phyloP scores from a whole-genome alignment of 2,797 vertebrate genomes.

The Sebastes trivittatus region DNA sequence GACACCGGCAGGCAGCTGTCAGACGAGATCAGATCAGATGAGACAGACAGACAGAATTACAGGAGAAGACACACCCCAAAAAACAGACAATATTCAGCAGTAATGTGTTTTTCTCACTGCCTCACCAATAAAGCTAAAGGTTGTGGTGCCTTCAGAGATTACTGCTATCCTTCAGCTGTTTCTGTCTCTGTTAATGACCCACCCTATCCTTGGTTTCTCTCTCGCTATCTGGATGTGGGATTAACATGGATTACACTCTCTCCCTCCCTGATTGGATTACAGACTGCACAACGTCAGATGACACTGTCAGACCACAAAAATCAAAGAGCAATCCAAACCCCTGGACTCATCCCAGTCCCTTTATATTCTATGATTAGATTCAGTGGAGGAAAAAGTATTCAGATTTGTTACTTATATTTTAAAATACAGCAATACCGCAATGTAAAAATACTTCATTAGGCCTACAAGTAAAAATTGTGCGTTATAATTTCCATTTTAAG shows the following conservation, averaged over 20 bases:
- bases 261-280: slow-evolving; percentile 82
- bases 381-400: not conserved
- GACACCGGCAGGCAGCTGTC: slow-evolving; percentile 76
- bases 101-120: not conserved
- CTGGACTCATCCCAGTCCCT: not conserved
- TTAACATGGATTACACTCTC: slow-evolving; percentile 81
- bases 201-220: slow-evolving; percentile 44
- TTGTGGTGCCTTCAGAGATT: slow-evolving; percentile 42
- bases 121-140: slow-evolving; percentile 27
- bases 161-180: slow-evolving; percentile 51
- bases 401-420: not conserved
- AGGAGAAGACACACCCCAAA: slow-evolving; percentile 23
- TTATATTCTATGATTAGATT: not conserved
- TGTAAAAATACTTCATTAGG: not conserved
- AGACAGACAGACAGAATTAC: slow-evolving; percentile 68
- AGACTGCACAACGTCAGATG: slow-evolving; percentile 66
- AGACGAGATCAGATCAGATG: slow-evolving; percentile 69
- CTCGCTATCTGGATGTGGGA: slow-evolving; percentile 68
- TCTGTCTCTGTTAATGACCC: slow-evolving; percentile 45
- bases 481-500: not conserved
- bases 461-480: not conserved
- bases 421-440: not conserved
- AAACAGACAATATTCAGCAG: slow-evolving; percentile 2
- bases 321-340: slow-evolving; percentile 64
- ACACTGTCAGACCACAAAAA: slow-evolving; percentile 62